phyloP scores from a whole-genome alignment of 1,140 invertebrate species.

The Melitaea cinxia region DNA sequence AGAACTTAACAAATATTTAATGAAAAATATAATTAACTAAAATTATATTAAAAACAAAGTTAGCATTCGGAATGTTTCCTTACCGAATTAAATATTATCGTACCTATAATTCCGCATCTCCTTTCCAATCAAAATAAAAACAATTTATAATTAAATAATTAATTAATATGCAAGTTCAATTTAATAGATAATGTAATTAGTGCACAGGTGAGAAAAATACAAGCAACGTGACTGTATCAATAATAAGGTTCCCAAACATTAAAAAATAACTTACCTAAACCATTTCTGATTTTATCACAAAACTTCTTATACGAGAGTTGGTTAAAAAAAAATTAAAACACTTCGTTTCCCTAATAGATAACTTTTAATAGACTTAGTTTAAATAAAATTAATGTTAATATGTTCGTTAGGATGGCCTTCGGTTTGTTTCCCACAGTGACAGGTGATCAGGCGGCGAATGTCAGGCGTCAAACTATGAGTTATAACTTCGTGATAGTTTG shows the following conservation, averaged over 20 bases:
- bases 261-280: not conserved
- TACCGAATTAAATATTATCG: too few relatives aligned
- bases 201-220: too few relatives aligned
- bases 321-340: not conserved
- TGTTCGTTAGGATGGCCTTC: not conserved
- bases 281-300: not conserved
- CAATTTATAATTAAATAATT: too few relatives aligned
- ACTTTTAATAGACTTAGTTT: not conserved
- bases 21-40: too few relatives aligned
- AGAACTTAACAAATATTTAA: too few relatives aligned
- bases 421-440: slow-evolving; percentile 18
- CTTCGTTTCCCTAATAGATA: slow-evolving; percentile 3
- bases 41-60: too few relatives aligned
- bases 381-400: slow-evolving; percentile 5
- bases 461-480: slow-evolving; percentile 32
- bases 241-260: not conserved
- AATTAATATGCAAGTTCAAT: too few relatives aligned
- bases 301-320: not conserved
- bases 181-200: too few relatives aligned
- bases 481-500: slow-evolving; percentile 35
- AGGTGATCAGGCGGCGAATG: slow-evolving; percentile 17
- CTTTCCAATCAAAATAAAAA: too few relatives aligned
- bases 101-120: too few relatives aligned
- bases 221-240: too few relatives aligned
- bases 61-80: too few relatives aligned